These are phyloP conservation scores for Threskiornis aethiopicus DNA, from an alignment of 2,797 vertebrate genomes.

Conservation along the genomic window DNA sequence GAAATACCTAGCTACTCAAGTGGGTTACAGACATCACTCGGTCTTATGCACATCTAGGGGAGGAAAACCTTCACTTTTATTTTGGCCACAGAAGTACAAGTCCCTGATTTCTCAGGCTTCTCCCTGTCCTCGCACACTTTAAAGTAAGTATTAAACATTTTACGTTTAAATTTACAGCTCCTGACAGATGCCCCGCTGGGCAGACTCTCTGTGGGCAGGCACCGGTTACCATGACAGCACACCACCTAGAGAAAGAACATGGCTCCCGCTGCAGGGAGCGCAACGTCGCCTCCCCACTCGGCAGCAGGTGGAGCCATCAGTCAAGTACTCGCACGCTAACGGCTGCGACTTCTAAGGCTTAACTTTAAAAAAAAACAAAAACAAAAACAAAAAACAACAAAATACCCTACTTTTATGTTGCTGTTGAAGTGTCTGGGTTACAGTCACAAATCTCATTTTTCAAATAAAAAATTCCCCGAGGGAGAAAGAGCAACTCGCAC, in stretches of 20 bases:
- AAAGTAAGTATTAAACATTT: too few species aligned
- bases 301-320: background rate
- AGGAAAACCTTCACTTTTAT: background rate
- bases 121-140: background rate
- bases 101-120: rapidly evolving
- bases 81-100: rapidly evolving
- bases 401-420: rapidly evolving
- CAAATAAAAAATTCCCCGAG: too few species aligned
- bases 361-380: too few species aligned
- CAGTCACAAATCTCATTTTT: background rate
- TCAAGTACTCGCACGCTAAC: background rate
- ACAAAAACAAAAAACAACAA: too few species aligned
- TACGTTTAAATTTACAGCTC: rapidly evolving
- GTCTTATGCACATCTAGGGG: rapidly evolving
- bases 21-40: background rate
- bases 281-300: rapidly evolving
- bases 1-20: background rate
- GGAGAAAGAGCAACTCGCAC: rapidly evolving
- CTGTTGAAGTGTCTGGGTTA: background rate
- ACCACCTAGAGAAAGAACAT: background rate
- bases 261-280: background rate
- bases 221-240: background rate
- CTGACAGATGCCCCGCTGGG: rapidly evolving
- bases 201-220: rapidly evolving
- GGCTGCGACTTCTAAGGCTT: rapidly evolving